Conservation (phyloP, 2,797 vertebrate species). For the Loriculus beryllinus region DNA sequence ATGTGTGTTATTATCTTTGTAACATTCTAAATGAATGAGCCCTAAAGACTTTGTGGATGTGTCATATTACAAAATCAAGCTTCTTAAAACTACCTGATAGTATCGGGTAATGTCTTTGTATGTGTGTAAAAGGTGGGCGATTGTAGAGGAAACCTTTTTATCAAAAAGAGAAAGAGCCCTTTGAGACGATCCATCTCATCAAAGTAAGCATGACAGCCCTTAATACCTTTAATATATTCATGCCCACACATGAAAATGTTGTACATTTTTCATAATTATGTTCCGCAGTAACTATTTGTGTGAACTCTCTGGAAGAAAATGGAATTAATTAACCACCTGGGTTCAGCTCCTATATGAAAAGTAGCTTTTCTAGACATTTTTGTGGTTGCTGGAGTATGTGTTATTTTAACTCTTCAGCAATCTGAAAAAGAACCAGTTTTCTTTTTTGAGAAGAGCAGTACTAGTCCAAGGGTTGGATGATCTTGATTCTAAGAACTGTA, state of each 20-base stretch:
- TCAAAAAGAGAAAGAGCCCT: constrained; percentile 48
- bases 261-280: constrained; percentile 68
- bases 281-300: constrained; percentile 65
- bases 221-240: constrained; percentile 73
- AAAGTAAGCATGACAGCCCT: constrained; percentile 66
- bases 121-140: constrained; percentile 38
- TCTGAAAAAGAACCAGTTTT: not conserved
- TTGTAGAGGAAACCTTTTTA: not conserved
- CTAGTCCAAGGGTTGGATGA: not conserved
- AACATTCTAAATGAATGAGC: constrained; percentile 41
- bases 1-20: constrained; percentile 49
- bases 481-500: not conserved
- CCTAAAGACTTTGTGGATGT: constrained; percentile 39
- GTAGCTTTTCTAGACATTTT: constrained; percentile 22
- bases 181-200: constrained; percentile 67
- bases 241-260: constrained; percentile 70
- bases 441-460: not conserved
- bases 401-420: constrained; percentile 49
- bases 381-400: not conserved
- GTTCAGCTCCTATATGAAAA: constrained; percentile 49
- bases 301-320: constrained; percentile 65
- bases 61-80: constrained; percentile 66
- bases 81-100: constrained; percentile 53
- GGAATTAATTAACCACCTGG: constrained; percentile 76
- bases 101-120: constrained; percentile 29